Conservation (phyloP, 2,113 vertebrate genomes). For the Dasypus novemcinctus region DNA sequence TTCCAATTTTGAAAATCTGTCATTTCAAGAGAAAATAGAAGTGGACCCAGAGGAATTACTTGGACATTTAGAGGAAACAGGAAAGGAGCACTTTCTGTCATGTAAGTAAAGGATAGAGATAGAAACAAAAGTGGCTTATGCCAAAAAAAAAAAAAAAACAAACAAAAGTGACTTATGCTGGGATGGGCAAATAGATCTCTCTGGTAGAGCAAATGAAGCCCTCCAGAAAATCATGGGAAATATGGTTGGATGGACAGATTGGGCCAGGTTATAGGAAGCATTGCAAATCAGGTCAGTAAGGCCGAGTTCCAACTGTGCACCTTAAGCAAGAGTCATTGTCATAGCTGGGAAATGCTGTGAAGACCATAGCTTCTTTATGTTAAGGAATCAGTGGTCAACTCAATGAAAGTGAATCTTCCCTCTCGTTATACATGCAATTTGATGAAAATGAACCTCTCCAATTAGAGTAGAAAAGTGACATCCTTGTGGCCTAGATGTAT, state of each 20-base stretch:
- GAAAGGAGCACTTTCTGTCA: background rate
- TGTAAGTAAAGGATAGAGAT: background rate
- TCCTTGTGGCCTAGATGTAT: conserved; percentile 43
- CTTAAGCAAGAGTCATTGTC: background rate
- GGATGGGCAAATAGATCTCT: background rate
- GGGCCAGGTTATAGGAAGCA: background rate
- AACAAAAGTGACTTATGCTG: background rate
- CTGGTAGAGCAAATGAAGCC: background rate
- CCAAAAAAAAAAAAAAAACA: too few species aligned
- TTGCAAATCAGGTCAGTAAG: background rate
- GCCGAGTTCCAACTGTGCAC: background rate
- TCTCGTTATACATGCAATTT: background rate
- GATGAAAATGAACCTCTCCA: background rate
- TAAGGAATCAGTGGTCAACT: background rate
- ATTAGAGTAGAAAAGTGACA: background rate
- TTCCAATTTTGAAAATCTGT: conserved; percentile 9
- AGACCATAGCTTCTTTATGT: background rate
- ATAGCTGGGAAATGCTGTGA: background rate
- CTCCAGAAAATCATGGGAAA: background rate
- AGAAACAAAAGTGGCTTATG: background rate
- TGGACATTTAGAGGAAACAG: background rate
- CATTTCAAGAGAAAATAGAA: conserved; percentile 20
- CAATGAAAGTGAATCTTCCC: background rate
- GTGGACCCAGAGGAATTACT: background rate
- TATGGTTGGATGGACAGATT: background rate